Percentiles rank a stretch among this genome's conserved stretches.
phyloP scores from a whole-genome alignment of 1,140 invertebrate genomes.

The Harpegnathos saltator region DNA sequence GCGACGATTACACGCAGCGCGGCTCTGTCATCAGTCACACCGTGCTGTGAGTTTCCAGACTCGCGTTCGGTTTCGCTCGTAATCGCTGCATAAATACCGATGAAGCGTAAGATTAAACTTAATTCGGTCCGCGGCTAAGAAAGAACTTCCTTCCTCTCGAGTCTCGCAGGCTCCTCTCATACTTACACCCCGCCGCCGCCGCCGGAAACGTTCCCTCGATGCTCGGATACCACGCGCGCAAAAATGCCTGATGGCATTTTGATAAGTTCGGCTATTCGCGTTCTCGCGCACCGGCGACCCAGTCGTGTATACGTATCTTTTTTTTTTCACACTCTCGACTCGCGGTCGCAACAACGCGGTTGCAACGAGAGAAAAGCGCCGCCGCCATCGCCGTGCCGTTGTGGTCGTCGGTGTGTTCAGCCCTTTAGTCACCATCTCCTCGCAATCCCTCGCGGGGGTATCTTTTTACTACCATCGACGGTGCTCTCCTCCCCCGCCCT shows the following conservation, averaged over 20 bases:
- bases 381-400: conserved; percentile 32
- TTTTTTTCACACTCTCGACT: neutral
- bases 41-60: too few species aligned
- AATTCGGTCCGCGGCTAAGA: too few species aligned
- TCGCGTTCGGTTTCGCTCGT: too few species aligned
- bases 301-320: conserved; percentile 12
- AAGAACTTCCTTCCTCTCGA: too few species aligned
- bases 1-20: too few species aligned
- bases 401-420: conserved; percentile 23
- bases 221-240: neutral
- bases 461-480: conserved; percentile 36
- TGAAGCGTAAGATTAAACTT: too few species aligned
- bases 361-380: neutral
- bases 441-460: conserved; percentile 19
- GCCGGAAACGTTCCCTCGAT: neutral
- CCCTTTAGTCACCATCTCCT: conserved; percentile 39
- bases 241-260: conserved; percentile 43
- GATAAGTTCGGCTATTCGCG: conserved; percentile 23
- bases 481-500: neutral
- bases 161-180: too few species aligned
- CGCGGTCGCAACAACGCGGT: conserved; percentile 1
- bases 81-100: too few species aligned
- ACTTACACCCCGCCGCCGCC: neutral
- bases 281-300: neutral
- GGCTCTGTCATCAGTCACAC: too few species aligned